phyloP scores from a whole-genome alignment of 1,140 invertebrate species.

The Babylonia areolata region DNA sequence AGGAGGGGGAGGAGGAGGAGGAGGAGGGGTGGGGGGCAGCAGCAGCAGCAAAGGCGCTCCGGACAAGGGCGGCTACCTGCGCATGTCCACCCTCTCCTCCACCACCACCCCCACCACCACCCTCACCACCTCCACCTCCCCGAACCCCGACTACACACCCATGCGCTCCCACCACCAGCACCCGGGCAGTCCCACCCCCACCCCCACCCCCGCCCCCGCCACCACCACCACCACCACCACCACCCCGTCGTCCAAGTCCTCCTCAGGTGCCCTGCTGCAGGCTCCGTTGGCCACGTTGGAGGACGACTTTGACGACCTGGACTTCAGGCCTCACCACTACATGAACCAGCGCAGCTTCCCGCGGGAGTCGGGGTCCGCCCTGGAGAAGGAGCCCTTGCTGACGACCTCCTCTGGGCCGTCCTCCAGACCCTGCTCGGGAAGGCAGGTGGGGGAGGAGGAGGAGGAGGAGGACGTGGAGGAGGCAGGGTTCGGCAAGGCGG shows the following conservation, averaged over 20 bases:
- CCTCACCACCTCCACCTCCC: conserved; percentile 45
- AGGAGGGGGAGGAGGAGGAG: conserved; percentile 23
- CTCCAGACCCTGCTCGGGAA: conserved; percentile 33
- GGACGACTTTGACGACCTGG: conserved; percentile 18
- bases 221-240: neutral
- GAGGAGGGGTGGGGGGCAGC: neutral
- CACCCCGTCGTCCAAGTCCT: neutral
- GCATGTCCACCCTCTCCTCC: conserved; percentile 60
- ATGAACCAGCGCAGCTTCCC: conserved; percentile 44
- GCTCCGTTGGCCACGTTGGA: neutral
- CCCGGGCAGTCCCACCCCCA: too few relatives aligned
- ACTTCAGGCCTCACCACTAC: conserved; percentile 39
- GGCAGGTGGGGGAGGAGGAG: too few relatives aligned
- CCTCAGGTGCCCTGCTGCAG: neutral
- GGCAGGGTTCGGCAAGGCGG: conserved; percentile 37
- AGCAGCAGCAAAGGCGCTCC: too few relatives aligned
- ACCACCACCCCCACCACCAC: conserved; percentile 61
- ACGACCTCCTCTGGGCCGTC: conserved; percentile 40
- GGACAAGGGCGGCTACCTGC: conserved; percentile 62
- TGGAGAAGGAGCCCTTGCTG: conserved; percentile 35
- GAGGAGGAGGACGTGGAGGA: conserved; percentile 12
- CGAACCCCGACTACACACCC: neutral
- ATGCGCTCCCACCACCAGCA: too few relatives aligned
- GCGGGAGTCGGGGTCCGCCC: conserved; percentile 9
- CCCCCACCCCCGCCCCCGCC: too few relatives aligned